Percentiles rank a stretch among this genome's conserved stretches.
phyloP scores from a whole-genome alignment of 2,888 invertebrate genomes.

The Heliconius cydno region DNA sequence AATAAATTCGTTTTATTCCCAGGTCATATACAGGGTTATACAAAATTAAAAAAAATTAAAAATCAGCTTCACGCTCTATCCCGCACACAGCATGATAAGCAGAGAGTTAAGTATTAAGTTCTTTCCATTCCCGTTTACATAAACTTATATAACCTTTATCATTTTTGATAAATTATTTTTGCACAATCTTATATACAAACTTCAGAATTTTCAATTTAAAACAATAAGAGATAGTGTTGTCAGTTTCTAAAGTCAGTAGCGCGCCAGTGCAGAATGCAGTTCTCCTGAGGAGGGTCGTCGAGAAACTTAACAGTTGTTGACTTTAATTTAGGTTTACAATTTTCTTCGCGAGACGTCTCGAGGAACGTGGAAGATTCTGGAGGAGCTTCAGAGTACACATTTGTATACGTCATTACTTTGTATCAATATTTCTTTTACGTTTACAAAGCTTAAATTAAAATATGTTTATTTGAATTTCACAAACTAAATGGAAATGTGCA shows the following conservation, averaged over 20 bases:
- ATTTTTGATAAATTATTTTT: neutral
- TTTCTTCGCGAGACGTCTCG: conserved; percentile 18
- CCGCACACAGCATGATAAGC: no score
- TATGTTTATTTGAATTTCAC: no score
- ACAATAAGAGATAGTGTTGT: conserved; percentile 12
- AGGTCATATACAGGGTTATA: neutral
- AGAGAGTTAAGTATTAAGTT: no score
- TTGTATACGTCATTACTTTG: conserved; percentile 7
- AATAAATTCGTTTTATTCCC: conserved; percentile 3
- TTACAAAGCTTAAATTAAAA: neutral
- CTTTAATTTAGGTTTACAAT: conserved; percentile 24
- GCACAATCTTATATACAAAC: neutral
- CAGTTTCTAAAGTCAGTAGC: neutral
- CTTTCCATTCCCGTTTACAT: no score
- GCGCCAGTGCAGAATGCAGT: conserved; percentile 11
- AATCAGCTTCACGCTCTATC: no score
- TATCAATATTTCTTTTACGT: neutral
- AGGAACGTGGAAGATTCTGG: neutral
- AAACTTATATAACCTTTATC: neutral
- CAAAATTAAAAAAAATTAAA: neutral
- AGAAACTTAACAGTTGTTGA: conserved; percentile 24
- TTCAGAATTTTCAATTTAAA: neutral
- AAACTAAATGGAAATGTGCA: no score
- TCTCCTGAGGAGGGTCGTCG: conserved; percentile 23
- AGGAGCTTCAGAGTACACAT: conserved; percentile 4